Evolutionary conservation across 2,113 vertebrate species (phyloP).

Genomic region (Strix aluco): DNA sequence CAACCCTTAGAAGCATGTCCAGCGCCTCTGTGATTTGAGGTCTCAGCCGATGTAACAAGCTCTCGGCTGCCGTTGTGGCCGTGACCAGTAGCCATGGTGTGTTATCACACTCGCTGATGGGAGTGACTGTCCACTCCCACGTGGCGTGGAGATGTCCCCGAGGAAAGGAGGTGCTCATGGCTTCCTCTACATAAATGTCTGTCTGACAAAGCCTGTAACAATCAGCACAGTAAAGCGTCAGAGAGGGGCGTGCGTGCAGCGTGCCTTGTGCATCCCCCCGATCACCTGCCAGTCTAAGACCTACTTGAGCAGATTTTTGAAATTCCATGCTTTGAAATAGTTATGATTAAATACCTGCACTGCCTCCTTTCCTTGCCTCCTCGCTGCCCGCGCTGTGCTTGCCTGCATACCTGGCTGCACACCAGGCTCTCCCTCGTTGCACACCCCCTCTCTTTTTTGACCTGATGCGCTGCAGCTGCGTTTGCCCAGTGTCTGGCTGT

Average conservation of each 20-base stretch:
- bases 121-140: background rate
- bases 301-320: background rate
- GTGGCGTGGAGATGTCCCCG: background rate
- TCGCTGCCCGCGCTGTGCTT: too few relatives aligned
- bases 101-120: accelerated
- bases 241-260: background rate
- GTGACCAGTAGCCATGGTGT: too few relatives aligned
- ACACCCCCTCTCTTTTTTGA: too few relatives aligned
- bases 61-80: background rate
- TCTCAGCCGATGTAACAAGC: background rate
- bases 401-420: background rate
- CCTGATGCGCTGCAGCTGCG: accelerated
- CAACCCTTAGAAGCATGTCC: background rate
- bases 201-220: background rate
- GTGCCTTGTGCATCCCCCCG: too few relatives aligned
- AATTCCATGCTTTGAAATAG: background rate
- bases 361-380: background rate
- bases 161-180: background rate
- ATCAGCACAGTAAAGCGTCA: background rate
- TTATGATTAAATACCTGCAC: background rate
- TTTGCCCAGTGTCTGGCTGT: background rate
- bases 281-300: background rate
- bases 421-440: accelerated
- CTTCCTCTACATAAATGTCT: background rate
- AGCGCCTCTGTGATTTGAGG: background rate